Conservation (phyloP, 2,888 invertebrate species). For the Itoplectis maculator region DNA sequence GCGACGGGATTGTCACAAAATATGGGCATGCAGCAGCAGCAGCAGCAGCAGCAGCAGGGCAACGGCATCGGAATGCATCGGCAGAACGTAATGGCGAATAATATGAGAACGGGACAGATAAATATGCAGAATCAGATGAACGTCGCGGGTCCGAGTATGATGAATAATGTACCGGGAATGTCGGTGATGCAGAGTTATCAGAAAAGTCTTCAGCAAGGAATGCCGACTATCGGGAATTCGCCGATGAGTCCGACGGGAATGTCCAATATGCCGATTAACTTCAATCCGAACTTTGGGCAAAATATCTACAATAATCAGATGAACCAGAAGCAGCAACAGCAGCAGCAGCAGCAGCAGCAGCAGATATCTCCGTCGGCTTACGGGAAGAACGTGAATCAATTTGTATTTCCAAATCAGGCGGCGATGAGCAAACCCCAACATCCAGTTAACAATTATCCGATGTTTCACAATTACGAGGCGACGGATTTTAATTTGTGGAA, state of each 20-base stretch:
- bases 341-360: too few relatives aligned
- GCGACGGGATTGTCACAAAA: conserved; percentile 69
- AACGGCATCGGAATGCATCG: conserved; percentile 71
- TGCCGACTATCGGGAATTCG: conserved; percentile 57
- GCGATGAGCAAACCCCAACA: conserved; percentile 70
- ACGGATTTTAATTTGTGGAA: conserved; percentile 81
- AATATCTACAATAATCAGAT: conserved; percentile 71
- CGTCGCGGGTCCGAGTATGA: conserved; percentile 67
- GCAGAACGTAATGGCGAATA: conserved; percentile 69
- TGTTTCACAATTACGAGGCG: conserved; percentile 77
- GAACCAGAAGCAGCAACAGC: conserved; percentile 76
- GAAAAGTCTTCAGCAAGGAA: conserved; percentile 72
- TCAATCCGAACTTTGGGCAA: conserved; percentile 73
- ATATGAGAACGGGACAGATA: conserved; percentile 70
- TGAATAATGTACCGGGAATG: conserved; percentile 70
- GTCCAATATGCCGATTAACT: conserved; percentile 68
- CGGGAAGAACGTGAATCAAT: conserved; percentile 73
- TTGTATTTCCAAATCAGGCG: conserved; percentile 74
- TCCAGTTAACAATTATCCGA: conserved; percentile 73
- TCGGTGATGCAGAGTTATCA: conserved; percentile 74
- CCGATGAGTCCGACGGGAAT: conserved; percentile 66
- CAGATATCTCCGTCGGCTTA: conserved; percentile 76
- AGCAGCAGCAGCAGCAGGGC: conserved; percentile 70
- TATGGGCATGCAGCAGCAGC: conserved; percentile 69
- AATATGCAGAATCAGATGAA: conserved; percentile 73